Evolutionary conservation across 2,113 vertebrate genomes (phyloP).

Genomic region (Sylvia atricapilla): DNA sequence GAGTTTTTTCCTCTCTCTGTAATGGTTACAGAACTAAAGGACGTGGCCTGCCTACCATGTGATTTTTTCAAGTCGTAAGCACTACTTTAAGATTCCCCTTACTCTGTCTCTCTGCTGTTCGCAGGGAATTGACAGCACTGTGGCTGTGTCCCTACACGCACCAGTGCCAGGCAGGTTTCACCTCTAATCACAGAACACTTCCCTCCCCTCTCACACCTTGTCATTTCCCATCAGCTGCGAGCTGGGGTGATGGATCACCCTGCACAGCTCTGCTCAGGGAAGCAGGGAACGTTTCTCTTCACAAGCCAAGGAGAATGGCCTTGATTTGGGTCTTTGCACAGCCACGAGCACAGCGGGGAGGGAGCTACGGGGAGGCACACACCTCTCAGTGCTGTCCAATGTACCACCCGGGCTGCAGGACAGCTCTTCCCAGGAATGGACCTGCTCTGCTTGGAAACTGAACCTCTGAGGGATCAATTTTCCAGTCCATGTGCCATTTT

Average conservation of each 20-base stretch:
- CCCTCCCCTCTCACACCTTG: not conserved
- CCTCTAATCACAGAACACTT: not conserved
- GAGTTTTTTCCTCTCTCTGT: not conserved
- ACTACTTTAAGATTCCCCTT: not conserved
- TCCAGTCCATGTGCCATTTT: not conserved
- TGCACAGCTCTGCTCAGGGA: not conserved
- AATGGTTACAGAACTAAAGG: not conserved
- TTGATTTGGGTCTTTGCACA: not conserved
- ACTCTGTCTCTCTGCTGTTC: not conserved
- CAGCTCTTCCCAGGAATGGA: not conserved
- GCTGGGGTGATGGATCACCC: not conserved
- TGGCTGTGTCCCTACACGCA: not conserved
- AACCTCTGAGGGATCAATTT: not conserved
- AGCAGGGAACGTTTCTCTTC: not conserved
- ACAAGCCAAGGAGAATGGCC: not conserved
- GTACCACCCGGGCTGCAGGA: accelerated
- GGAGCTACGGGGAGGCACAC: accelerated
- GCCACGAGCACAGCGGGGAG: not conserved
- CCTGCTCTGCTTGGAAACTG: not conserved
- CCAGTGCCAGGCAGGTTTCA: not conserved
- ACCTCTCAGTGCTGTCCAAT: not conserved
- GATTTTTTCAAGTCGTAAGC: not conserved
- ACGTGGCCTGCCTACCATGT: accelerated
- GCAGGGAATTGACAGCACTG: not conserved
- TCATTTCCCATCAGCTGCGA: not conserved